phyloP scores from a whole-genome alignment of 2,888 invertebrate genomes.

The Erannis defoliaria region DNA sequence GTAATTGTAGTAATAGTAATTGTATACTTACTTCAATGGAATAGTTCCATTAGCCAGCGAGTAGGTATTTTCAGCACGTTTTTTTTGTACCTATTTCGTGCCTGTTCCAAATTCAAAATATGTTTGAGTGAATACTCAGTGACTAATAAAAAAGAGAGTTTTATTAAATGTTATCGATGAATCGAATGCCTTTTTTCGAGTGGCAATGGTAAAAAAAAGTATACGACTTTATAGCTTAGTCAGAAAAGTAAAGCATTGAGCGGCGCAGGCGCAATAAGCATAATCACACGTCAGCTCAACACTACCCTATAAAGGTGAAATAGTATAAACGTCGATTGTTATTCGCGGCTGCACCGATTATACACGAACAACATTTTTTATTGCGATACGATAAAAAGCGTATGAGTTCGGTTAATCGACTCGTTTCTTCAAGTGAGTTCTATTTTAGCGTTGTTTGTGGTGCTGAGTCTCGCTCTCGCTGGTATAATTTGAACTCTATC shows the following conservation, averaged over 20 bases:
- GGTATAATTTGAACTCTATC: not conserved
- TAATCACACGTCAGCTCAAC: not conserved
- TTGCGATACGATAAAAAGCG: slow-evolving; percentile 30
- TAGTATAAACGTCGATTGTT: slow-evolving; percentile 18
- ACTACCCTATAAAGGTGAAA: not conserved
- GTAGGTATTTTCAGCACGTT: too few species aligned
- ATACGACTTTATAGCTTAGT: too few species aligned
- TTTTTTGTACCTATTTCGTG: too few species aligned
- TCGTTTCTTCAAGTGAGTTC: slow-evolving; percentile 13
- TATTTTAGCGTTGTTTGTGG: slow-evolving; percentile 2
- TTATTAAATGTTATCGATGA: too few species aligned
- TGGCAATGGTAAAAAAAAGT: too few species aligned
- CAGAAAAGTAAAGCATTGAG: not conserved
- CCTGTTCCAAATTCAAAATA: too few species aligned
- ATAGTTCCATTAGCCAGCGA: too few species aligned
- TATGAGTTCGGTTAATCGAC: slow-evolving; percentile 20
- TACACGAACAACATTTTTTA: slow-evolving; percentile 25
- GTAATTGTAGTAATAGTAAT: too few species aligned
- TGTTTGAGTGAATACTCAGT: too few species aligned
- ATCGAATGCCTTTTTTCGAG: too few species aligned
- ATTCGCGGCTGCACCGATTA: slow-evolving; percentile 19
- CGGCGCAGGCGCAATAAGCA: not conserved
- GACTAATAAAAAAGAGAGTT: too few species aligned
- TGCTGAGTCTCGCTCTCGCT: slow-evolving; percentile 6
- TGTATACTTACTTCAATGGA: too few species aligned